Percentiles rank a stretch among this genome's conserved stretches.
phyloP scores from a whole-genome alignment of 2,113 vertebrate species.

The Aspidoscelis tigris region DNA sequence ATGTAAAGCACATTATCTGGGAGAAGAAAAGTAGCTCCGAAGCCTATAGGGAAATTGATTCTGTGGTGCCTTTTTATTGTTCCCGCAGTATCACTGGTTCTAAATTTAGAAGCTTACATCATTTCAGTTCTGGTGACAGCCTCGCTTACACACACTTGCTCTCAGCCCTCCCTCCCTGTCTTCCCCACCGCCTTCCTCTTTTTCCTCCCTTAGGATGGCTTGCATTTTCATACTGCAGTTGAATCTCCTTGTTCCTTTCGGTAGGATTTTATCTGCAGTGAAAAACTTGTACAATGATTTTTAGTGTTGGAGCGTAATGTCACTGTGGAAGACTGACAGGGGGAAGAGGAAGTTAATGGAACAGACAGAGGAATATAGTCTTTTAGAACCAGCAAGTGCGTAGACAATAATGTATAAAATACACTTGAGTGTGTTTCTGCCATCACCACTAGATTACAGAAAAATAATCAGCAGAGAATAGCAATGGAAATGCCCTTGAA shows the following conservation, averaged over 20 bases:
- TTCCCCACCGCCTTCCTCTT: slow-evolving; percentile 58
- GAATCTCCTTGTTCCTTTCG: slow-evolving; percentile 66
- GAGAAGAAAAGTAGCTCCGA: slow-evolving; percentile 47
- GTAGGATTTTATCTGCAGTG: slow-evolving; percentile 51
- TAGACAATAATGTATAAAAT: slow-evolving; percentile 12
- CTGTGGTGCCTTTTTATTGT: slow-evolving; percentile 78
- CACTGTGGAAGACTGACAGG: slow-evolving; percentile 35
- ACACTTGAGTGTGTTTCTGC: slow-evolving; percentile 7
- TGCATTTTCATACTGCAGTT: slow-evolving; percentile 75
- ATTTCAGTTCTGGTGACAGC: slow-evolving; percentile 84
- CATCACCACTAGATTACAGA: slow-evolving; percentile 11
- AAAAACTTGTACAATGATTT: slow-evolving; percentile 13
- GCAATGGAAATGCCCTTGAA: slow-evolving; percentile 19
- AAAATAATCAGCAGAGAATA: slow-evolving; percentile 14
- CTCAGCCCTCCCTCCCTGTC: slow-evolving; percentile 40
- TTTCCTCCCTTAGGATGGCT: slow-evolving; percentile 67
- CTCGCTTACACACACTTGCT: slow-evolving; percentile 72
- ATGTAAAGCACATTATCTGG: slow-evolving; percentile 49
- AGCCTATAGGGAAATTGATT: slow-evolving; percentile 61
- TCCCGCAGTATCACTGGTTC: slow-evolving; percentile 78
- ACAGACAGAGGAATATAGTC: slow-evolving; percentile 43
- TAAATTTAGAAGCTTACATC: slow-evolving; percentile 97
- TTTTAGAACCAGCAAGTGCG: slow-evolving; percentile 52
- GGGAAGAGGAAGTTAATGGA: not conserved
- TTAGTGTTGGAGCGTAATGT: not conserved